Base-by-base conservation (phyloP, 2,888 invertebrate species). In the Leptopilina myrica region DNA sequence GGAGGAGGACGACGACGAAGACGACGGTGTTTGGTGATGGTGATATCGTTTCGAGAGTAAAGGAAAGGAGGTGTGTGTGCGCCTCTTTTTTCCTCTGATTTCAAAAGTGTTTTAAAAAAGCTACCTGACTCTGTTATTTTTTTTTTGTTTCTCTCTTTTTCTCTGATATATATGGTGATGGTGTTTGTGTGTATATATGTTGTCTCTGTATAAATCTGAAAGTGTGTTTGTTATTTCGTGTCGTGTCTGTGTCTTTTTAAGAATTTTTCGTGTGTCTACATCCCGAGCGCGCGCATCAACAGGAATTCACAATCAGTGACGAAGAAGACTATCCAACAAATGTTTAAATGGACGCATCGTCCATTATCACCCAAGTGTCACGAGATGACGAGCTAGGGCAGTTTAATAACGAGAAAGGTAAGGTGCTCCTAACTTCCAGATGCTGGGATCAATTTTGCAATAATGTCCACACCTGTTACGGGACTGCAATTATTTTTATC, bases 361-460 rank as follows among this genome's bases (percentile, higher is more conserved):
- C 98, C 96, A 98, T 98, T 95, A 98, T 98, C 94, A 97, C 98
- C 94, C 97, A 98, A 95, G 98, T 98, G 95, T 97, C 97, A 94
- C 96, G 97, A 95, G 98, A 98, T 95, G 98, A 98, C 95, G 98
- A 98, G 94, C 96, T 91, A 89, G 90, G 90, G 85, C 91, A 96
- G 94, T 95, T 97, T 94, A 97, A 96, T 94, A 97, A 95, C 94
- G 97, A 97, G 94, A 97, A 97, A 97, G 97, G 97, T 97, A 49
- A 89, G 82, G 87, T 73, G 12, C 64, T 64, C 64, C 14, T 64
- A 78, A 81, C 84, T 84, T 82, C 86, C 85, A 86, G 84, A 83
- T 85, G 85, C 83, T 76, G 49, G 65, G 59, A 76, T 53, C 76
- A 62, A 33, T 76, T 77, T 76, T 77, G 69, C 69, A 62, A 26